Percentiles rank a stretch among this genome's conserved stretches.
Conservation (phyloP, 2,888 invertebrate species). For the Drosophila robusta region DNA sequence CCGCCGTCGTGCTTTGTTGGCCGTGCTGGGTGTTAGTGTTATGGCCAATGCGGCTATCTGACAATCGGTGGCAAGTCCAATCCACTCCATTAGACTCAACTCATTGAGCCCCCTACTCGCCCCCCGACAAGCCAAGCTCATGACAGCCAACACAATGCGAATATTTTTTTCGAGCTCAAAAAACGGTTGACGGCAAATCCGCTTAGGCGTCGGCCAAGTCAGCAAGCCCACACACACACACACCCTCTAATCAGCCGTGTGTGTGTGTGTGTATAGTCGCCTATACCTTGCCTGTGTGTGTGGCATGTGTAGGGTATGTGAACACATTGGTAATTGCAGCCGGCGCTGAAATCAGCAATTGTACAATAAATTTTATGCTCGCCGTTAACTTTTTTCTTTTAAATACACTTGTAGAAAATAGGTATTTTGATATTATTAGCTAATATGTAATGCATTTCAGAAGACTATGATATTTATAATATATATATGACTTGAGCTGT, state of each 20-base stretch:
- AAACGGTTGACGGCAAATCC: slow-evolving; percentile 42
- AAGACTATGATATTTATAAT: too few species aligned
- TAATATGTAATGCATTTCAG: too few species aligned
- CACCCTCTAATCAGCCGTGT: not conserved
- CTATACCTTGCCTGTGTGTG: not conserved
- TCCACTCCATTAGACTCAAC: slow-evolving; percentile 43
- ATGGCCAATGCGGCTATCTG: slow-evolving; percentile 47
- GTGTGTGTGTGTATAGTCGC: slow-evolving; percentile 3
- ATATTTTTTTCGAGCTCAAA: slow-evolving; percentile 12
- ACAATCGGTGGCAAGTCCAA: slow-evolving; percentile 56
- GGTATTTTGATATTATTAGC: not conserved
- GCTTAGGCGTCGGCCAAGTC: slow-evolving; percentile 53
- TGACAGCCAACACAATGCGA: slow-evolving; percentile 38
- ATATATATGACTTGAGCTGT: too few species aligned
- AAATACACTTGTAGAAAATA: not conserved
- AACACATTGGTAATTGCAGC: slow-evolving; percentile 18
- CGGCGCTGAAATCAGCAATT: slow-evolving; percentile 38
- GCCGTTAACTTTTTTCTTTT: slow-evolving; percentile 7
- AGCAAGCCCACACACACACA: slow-evolving; percentile 26
- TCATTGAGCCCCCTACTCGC: slow-evolving; percentile 16
- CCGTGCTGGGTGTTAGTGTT: slow-evolving; percentile 49
- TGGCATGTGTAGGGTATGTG: slow-evolving; percentile 15
- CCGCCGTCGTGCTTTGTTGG: slow-evolving; percentile 39
- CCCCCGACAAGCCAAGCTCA: not conserved
- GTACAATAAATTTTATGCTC: slow-evolving; percentile 26